A percentile compares a stretch with the other conserved stretches of the same genome.
Evolutionary conservation across 2,888 invertebrate genomes (phyloP).

Genomic region (Metalampra italica): DNA sequence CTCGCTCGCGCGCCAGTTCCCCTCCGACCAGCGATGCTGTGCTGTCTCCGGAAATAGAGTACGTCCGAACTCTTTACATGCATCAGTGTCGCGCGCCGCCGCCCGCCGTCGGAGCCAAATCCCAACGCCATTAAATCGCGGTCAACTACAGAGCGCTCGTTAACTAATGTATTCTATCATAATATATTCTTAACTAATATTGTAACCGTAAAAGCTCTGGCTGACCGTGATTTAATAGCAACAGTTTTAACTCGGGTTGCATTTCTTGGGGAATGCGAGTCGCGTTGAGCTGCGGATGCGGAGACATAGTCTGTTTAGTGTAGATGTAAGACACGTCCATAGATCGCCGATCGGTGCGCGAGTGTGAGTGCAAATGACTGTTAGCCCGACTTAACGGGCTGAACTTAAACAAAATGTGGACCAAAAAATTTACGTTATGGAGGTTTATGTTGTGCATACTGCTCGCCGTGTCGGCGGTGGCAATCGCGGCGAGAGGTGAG

Average conservation of each 20-base stretch:
- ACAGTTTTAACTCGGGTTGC: constrained; percentile 50
- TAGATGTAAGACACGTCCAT: constrained; percentile 55
- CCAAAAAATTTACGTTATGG: constrained; percentile 71
- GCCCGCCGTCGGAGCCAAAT: constrained; percentile 32
- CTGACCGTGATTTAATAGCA: constrained; percentile 49
- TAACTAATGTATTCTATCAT: constrained; percentile 23
- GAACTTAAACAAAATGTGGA: constrained; percentile 73
- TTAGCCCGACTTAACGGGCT: constrained; percentile 66
- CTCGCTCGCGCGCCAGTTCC: constrained; percentile 66
- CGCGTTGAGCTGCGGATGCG: constrained; percentile 33
- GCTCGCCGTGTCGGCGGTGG: constrained; percentile 63
- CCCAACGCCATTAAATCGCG: constrained; percentile 59
- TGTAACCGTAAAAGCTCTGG: constrained; percentile 9
- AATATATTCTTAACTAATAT: constrained; percentile 5
- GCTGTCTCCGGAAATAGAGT: constrained; percentile 80
- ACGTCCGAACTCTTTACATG: constrained; percentile 53
- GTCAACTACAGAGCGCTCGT: constrained; percentile 49
- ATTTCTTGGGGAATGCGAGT: constrained; percentile 52
- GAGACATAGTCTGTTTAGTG: constrained; percentile 46
- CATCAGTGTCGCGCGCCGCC: constrained; percentile 52
- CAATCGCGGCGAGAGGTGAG: constrained; percentile 71
- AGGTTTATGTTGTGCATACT: constrained; percentile 73
- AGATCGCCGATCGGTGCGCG: constrained; percentile 73
- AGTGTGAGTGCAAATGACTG: constrained; percentile 77
- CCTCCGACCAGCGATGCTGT: constrained; percentile 79